Percentiles rank a stretch among this genome's conserved stretches.
phyloP scores from a whole-genome alignment of 2,888 invertebrate species.

The Heliconius ismenius region DNA sequence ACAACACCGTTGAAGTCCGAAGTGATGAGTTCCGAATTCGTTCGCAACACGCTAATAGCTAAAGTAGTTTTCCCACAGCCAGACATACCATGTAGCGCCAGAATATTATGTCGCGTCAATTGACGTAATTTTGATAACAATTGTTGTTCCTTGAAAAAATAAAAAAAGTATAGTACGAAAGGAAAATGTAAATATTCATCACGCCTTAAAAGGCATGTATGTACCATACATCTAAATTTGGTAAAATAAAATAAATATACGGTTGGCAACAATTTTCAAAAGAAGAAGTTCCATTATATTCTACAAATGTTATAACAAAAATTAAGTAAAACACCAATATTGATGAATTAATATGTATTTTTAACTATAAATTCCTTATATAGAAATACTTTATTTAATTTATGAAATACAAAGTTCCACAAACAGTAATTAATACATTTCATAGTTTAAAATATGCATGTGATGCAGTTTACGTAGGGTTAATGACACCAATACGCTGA shows the following conservation, averaged over 20 bases:
- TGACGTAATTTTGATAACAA: constrained; percentile 71
- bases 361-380: not conserved
- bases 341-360: not conserved
- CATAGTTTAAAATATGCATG: constrained; percentile 4
- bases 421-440: not conserved
- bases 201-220: not conserved
- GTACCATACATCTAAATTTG: no score
- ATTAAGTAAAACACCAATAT: not conserved
- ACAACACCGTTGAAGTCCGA: constrained; percentile 80
- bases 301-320: not conserved
- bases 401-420: not conserved
- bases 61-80: constrained; percentile 88
- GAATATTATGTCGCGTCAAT: constrained; percentile 79
- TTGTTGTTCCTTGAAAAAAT: constrained; percentile 68
- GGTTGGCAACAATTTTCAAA: not conserved
- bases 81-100: constrained; percentile 88
- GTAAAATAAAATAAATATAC: not conserved
- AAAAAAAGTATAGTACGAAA: not conserved
- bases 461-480: constrained; percentile 2
- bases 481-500: constrained; percentile 1
- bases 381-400: not conserved
- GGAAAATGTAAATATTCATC: not conserved
- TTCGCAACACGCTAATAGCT: constrained; percentile 82
- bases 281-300: not conserved
- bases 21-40: constrained; percentile 74